Evolutionary conservation across 2,888 invertebrate species (phyloP).

Genomic region (Cerceris rybyensis): DNA sequence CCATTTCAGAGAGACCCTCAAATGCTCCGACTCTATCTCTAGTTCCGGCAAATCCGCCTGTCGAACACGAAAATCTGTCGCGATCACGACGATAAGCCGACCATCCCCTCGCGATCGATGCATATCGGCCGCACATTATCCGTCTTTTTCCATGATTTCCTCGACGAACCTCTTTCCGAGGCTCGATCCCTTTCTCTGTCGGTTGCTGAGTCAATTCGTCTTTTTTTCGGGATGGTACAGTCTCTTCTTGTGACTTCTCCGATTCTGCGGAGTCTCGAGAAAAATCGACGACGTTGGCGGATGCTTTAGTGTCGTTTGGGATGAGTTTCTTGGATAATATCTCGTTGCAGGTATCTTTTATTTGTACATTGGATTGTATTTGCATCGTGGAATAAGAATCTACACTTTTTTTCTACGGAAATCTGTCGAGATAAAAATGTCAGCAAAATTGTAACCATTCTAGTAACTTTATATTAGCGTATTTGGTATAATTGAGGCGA

Average conservation of each 20-base stretch:
- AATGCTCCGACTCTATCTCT: neutral
- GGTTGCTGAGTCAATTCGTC: neutral
- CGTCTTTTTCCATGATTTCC: neutral
- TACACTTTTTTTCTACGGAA: no score
- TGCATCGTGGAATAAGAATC: no score
- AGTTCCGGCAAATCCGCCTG: constrained; percentile 1
- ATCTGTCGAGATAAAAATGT: no score
- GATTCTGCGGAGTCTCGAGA: neutral
- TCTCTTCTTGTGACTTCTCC: neutral
- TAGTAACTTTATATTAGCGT: no score
- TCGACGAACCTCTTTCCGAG: neutral
- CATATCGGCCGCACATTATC: constrained; percentile 6
- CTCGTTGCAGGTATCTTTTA: neutral
- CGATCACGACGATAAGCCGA: neutral
- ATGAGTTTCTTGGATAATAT: neutral
- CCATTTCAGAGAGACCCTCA: neutral
- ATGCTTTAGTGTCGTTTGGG: neutral
- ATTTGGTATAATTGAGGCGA: no score
- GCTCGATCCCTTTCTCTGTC: neutral
- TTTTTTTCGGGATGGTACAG: neutral
- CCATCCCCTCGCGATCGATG: neutral
- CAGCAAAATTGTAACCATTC: no score
- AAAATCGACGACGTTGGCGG: neutral
- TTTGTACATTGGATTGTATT: no score
- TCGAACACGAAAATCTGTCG: constrained; percentile 2